Base-by-base conservation (phyloP, 2,888 invertebrate genomes). In the Electrophaes corylata region DNA sequence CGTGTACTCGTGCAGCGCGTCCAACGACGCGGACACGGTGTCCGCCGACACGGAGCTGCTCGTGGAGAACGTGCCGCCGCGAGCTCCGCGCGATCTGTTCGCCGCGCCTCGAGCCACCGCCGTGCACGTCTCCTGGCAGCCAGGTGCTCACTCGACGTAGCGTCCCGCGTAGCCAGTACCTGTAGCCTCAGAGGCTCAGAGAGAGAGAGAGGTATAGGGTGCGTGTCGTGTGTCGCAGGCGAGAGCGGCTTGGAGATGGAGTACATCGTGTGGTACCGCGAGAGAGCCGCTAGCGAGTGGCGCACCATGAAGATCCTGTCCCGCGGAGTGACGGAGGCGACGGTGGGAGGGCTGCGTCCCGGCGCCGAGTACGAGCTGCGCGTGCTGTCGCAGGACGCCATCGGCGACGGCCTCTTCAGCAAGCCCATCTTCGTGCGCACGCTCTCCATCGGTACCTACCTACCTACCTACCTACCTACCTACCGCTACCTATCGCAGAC, bases 361-460 rank as follows among this genome's bases (percentile, higher is more conserved):
- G 96, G 89, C 61, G 93, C 95, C 18, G 94, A 95, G 76, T 98
- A 98, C 85, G 98, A 98, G 86, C 95, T 98, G 78, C 97, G 97
- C 94, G 96, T 98, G 45, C 93, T 97, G 46, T 95, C 97, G 69
- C 96, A 96, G 81, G 98, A 98, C 84, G 83, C 81, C 60, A 94
- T 95, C 73, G 98, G 98, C 5, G 97, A 98, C 73, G 98, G 98
- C 19, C 95, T 97, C 88, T 97, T 97, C 70, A 98, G 98, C 85
- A 96, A 96, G 82, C 94, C 96, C 10, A 92, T 97, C 26, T 93
- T 94, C 70, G 94, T 95, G 53, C 93, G 93, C 76, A 98, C 98
- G 0, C 93, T 94, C n/a, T 86, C 88, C 84, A 64, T 40, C 23
- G 23, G 23, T 2, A 29, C 26, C 26, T 10, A 1, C 10, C n/a